Evolutionary conservation across 2,888 invertebrate species (phyloP), one percentile per base, ranked within the genome.

Genomic region (Xanthostigma xanthostigma): DNA sequence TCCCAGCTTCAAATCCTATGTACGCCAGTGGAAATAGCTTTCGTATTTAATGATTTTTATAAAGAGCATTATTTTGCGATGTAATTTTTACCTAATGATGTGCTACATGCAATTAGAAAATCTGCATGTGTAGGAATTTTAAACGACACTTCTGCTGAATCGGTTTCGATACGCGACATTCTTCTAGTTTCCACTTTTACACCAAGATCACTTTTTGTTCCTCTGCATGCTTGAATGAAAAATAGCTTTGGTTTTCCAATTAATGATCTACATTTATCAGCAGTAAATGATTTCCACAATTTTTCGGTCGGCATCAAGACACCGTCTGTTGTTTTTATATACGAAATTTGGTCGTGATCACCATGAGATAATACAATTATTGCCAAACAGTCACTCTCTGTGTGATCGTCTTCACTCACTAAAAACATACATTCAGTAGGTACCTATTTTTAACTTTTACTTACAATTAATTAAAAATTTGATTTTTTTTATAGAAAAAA

Each of bases 221-320:
- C 74, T 53, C 71, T 64, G 52, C 75, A 75, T 38, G 74, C 73
- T 73, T 75, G 51, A 9, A 55, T 68, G 51, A 79, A 73, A 59
- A 79, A 78, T 3, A 79, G 50, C 58, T 79, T 79, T 8, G 79
- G 79, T 57, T 79, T 79, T 40, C 77, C 78, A 44, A 72, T 72
- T 10, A 79, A 62, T 6, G 70, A 60, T 39, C 57, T 60, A 55
- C 77, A 76, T 14, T 60, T 65, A 48, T 74, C 68, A 2, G 71
- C 71, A n/a, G 73, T 73, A 56, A 79, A 78, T 11, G 68, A 66
- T 43, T 63, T 62, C 66, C 75, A 72, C 14, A 79, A 61, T 2
- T 56, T 60, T n/a, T 74, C 71, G 2, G 72, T 60, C 13, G 64
- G 62, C 49, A 75, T 70, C 5, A 65, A 64, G 10, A 61, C 66